Percentiles rank a stretch among this genome's conserved stretches.
Conservation (phyloP, 2,113 vertebrate species). For the Megaleporinus macrocephalus region DNA sequence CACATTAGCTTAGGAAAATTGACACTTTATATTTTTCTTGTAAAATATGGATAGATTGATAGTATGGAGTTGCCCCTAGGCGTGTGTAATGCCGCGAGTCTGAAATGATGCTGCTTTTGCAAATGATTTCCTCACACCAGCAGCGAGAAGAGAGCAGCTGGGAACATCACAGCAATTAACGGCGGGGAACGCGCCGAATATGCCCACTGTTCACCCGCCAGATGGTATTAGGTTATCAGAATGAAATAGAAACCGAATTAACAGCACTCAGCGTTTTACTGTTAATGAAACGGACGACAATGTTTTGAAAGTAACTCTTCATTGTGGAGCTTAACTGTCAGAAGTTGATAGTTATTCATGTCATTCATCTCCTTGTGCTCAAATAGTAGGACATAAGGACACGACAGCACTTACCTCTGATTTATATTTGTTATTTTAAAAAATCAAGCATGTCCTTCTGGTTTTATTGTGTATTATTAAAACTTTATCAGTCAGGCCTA, state of each 20-base stretch:
- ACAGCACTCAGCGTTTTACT: not conserved
- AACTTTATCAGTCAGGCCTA: too few species aligned
- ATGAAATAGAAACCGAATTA: not conserved
- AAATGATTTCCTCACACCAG: conserved; percentile 1
- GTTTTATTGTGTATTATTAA: too few species aligned
- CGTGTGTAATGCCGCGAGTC: not conserved
- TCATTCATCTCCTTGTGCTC: fast-evolving
- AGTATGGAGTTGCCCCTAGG: not conserved
- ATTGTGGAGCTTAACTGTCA: not conserved
- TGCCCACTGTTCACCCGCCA: not conserved
- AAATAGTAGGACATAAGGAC: not conserved
- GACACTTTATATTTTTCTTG: not conserved
- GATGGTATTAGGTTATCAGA: conserved; percentile 19
- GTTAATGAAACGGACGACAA: not conserved
- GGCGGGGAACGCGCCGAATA: not conserved
- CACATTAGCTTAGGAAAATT: not conserved
- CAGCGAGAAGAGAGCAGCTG: conserved; percentile 9
- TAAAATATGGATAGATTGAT: not conserved
- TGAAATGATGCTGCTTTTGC: not conserved
- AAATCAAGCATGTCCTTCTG: too few species aligned
- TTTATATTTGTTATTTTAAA: too few species aligned
- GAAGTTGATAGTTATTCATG: not conserved
- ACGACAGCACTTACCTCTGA: too few species aligned
- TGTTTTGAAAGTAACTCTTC: not conserved
- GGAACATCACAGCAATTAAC: conserved; percentile 10